A percentile compares a stretch with the other conserved stretches of the same genome.
Conservation (phyloP, 2,888 invertebrate species). For the Ophion ellenae region DNA sequence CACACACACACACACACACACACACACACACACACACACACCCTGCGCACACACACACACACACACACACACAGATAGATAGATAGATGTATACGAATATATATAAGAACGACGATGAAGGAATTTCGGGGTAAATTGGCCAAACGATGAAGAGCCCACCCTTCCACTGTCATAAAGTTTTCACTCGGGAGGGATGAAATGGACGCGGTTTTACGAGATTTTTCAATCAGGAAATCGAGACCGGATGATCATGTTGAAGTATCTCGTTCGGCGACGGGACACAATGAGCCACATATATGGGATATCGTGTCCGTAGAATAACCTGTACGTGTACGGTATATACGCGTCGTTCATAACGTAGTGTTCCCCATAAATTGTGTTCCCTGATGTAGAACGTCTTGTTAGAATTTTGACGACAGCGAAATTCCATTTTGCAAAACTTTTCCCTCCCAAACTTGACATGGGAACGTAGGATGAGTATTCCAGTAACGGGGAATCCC, state of each 20-base stretch:
- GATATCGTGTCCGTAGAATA: background rate
- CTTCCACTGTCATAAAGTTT: conserved; percentile 44
- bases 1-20: too few species aligned
- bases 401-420: background rate
- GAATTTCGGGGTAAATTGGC: conserved; percentile 45
- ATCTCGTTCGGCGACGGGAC: background rate
- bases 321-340: background rate
- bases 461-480: background rate
- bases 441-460: background rate
- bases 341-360: conserved; percentile 1
- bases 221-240: conserved; percentile 65
- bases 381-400: conserved; percentile 10
- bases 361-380: conserved; percentile 6
- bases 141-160: conserved; percentile 21
- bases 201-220: conserved; percentile 59
- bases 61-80: background rate
- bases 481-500: too few species aligned
- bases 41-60: too few species aligned
- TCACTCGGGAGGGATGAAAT: conserved; percentile 23
- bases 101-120: background rate
- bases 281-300: conserved; percentile 20
- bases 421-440: background rate
- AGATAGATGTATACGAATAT: background rate
- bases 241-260: conserved; percentile 31
- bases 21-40: background rate